Evolutionary conservation across 2,888 invertebrate genomes (phyloP), one percentile per base, ranked within the genome.

Genomic region (Eretmocerus hayati): DNA sequence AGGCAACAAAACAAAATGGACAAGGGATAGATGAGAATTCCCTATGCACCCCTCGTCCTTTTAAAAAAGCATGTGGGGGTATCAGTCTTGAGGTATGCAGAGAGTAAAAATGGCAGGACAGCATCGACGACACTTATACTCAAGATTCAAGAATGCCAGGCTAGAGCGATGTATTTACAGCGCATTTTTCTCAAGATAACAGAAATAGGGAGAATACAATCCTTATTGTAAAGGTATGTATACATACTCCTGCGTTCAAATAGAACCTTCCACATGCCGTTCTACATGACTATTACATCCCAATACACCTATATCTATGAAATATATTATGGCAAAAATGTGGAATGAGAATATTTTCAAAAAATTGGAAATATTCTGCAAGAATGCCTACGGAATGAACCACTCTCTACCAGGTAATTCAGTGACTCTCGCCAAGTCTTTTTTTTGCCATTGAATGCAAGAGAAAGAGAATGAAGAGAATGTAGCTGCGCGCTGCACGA

Each of bases 361-460:
- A 48, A 48, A 37, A 43, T 48, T 48, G 38, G 42, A 38, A 48
- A 48, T 48, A 48, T 48, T 48, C 42, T 37, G 30, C 32, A 18
- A 18, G 13, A 22, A 43, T 23, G 30, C 36, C 15, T 20, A 2
- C 5, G 2, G 43, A 26, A 40, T 33, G 23, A 46, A 40, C 26
- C 19, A 30, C 41, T 19, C 32, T 18, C n/a, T 13, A 21, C 6
- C 35, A 11, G 23, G 13, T 4, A 16, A 23, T 23, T 30, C 30
- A 30, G 41, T 5, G 13, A 21, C 16, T 18, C 3, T 5, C 15
- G 4, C 3, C 11, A 20, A 13, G 13, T 8, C 11, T 35, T 16
- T 32, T 31, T 31, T 31, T 38, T 26, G 8, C 26, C 26, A 26
- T 11, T 9, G 26, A 26, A 26, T 9, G 1, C 26, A 9, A 6